phyloP scores from a whole-genome alignment of 2,888 invertebrate species.

The Petrolisthes manimaculis region DNA sequence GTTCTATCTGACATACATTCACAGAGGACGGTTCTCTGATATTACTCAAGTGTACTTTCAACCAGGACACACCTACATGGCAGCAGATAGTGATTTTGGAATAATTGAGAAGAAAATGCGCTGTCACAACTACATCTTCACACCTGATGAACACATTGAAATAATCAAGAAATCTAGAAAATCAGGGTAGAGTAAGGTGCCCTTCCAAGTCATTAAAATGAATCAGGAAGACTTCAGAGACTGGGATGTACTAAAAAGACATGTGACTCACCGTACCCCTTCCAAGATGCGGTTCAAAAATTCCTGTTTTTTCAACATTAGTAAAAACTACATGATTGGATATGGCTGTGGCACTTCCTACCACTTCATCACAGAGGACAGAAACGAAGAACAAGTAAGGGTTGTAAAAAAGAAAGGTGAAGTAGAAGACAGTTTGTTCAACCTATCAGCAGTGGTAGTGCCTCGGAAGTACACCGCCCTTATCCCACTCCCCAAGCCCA shows the following conservation, averaged over 20 bases:
- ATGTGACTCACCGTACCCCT: neutral
- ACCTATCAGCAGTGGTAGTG: neutral
- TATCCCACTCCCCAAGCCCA: neutral
- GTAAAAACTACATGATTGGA: neutral
- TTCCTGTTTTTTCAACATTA: neutral
- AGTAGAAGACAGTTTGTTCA: neutral
- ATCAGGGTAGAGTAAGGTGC: neutral
- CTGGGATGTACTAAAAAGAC: neutral
- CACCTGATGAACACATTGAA: neutral
- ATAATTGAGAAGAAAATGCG: neutral
- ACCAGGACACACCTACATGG: neutral
- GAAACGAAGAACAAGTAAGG: slow-evolving; percentile 21
- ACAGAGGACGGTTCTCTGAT: neutral
- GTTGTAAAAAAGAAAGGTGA: neutral
- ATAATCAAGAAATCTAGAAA: neutral
- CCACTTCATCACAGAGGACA: too few species aligned
- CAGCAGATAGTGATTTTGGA: neutral
- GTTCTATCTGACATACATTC: neutral
- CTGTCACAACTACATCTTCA: neutral
- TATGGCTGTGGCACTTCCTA: neutral
- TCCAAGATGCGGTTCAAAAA: neutral
- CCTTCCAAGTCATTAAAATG: neutral
- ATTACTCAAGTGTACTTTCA: neutral
- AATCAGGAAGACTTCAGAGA: slow-evolving; percentile 5
- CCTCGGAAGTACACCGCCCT: neutral